phyloP scores from a whole-genome alignment of 2,888 invertebrate species.

The Myopa testacea region DNA sequence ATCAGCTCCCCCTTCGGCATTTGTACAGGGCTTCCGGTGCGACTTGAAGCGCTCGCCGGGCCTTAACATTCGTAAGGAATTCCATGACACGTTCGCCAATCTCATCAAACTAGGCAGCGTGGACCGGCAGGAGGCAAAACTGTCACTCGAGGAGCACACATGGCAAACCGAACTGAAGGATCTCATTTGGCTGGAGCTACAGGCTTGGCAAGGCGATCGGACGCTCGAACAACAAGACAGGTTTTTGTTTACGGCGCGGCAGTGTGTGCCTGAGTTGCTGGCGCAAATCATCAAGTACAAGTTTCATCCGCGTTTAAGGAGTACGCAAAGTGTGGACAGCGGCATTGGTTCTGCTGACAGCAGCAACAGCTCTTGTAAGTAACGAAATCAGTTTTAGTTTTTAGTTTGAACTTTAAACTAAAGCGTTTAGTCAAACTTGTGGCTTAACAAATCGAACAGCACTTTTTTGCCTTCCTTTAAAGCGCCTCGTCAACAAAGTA shows the following conservation, averaged over 20 bases:
- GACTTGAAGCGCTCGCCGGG: slow-evolving; percentile 66
- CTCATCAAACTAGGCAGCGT: slow-evolving; percentile 80
- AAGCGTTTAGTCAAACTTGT: no score
- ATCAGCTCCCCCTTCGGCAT: slow-evolving; percentile 65
- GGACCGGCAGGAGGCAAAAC: slow-evolving; percentile 74
- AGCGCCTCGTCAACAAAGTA: slow-evolving; percentile 55
- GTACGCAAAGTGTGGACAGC: slow-evolving; percentile 64
- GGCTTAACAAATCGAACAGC: no score
- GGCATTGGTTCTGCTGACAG: slow-evolving; percentile 62
- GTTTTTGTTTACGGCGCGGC: slow-evolving; percentile 79
- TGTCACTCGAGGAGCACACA: slow-evolving; percentile 85
- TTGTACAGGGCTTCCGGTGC: slow-evolving; percentile 57
- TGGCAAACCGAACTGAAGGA: slow-evolving; percentile 93
- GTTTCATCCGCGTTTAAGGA: slow-evolving; percentile 68
- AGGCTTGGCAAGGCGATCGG: slow-evolving; percentile 84
- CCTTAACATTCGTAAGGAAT: slow-evolving; percentile 69
- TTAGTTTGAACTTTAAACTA: no score
- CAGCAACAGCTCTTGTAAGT: slow-evolving; percentile 60
- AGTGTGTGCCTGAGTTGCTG: slow-evolving; percentile 77
- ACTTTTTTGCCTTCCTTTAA: not conserved
- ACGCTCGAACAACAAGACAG: slow-evolving; percentile 82
- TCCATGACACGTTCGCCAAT: slow-evolving; percentile 81
- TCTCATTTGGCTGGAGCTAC: slow-evolving; percentile 90
- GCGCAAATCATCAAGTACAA: slow-evolving; percentile 82
- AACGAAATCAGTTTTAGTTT: not conserved